Conservation (phyloP, 2,113 vertebrate genomes). For the Gallinago undulata region DNA sequence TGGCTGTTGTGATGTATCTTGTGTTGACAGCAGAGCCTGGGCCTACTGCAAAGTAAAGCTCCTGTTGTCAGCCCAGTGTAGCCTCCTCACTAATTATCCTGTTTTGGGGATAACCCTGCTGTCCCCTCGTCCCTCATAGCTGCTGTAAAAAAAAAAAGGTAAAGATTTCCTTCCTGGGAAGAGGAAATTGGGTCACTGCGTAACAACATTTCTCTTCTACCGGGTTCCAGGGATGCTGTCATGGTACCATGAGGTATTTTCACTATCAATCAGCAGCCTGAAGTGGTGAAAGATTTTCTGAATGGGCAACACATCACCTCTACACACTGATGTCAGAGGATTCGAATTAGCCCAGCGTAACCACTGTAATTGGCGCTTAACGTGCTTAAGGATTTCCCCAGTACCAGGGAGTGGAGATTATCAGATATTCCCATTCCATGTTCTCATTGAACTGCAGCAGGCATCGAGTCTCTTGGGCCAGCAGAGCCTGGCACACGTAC, state of each 20-base stretch:
- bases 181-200: neutral
- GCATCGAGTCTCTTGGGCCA: neutral
- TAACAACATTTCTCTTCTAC: neutral
- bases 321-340: neutral
- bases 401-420: neutral
- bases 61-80: neutral
- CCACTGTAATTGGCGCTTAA: neutral
- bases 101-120: neutral
- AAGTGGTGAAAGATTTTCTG: neutral
- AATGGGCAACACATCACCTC: neutral
- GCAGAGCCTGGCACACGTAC: neutral
- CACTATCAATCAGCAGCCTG: neutral
- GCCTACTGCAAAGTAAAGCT: neutral
- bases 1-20: fast-evolving
- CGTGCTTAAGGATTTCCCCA: neutral
- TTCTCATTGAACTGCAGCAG: neutral
- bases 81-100: neutral
- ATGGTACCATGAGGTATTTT: neutral
- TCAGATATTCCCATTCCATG: neutral
- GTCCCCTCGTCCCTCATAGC: neutral
- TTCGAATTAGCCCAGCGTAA: neutral
- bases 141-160: neutral
- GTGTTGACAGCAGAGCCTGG: neutral
- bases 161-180: neutral
- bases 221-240: neutral